Base-by-base conservation (phyloP, 1,140 invertebrate species). In the Dufourea novaeangliae region DNA sequence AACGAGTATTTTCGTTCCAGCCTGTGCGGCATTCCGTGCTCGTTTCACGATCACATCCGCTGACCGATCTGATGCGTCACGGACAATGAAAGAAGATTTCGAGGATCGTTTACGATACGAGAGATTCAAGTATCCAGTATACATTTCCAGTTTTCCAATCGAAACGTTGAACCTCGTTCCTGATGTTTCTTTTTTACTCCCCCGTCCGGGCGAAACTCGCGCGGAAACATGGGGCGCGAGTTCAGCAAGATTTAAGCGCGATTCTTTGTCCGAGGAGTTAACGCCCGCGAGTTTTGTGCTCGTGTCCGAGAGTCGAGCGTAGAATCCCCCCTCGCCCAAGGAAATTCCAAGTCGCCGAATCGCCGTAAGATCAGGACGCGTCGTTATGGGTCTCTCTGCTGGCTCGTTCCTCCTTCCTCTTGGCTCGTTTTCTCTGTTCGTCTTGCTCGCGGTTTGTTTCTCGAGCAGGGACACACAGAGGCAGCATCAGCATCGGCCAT, bases 361-460 rank as follows among this genome's bases (percentile, higher is more conserved):
- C 87, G 81, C 79, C 75, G 83, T 85, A 86, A 88, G 85, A 89
- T 88, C 88, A 80, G 86, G 83, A 88, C 87, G 84, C 88, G 90
- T 92, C 90, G 85, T 92, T 92, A 92, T 91, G 88, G 89, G 82
- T 74, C 79, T 80, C 77, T 66, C 74, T 39, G 74, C 74, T 68
- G 46, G 3, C 59, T 71, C 39, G 69, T 57, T 44, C 61, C 56
- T 74, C 63, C 52, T 14, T 63, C 50, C 27, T 44, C 41, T 3
- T 4, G 14, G 4, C 41, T 46, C 41, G 5, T 4, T 46, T 6
- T 46, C 41, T 46, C 41, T 17, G 12, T 46, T 20, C 5, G 20
- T 50, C 46, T 50, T n/a, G 20, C 20, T 50, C 46, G n/a, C 20
- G 46, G 46, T 50, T 50, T 17, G 73, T 76, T 74, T 66, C 77